Evolutionary conservation across 2,888 invertebrate genomes (phyloP), one percentile per base, ranked within the genome.

Genomic region (Pedicia rivosa): DNA sequence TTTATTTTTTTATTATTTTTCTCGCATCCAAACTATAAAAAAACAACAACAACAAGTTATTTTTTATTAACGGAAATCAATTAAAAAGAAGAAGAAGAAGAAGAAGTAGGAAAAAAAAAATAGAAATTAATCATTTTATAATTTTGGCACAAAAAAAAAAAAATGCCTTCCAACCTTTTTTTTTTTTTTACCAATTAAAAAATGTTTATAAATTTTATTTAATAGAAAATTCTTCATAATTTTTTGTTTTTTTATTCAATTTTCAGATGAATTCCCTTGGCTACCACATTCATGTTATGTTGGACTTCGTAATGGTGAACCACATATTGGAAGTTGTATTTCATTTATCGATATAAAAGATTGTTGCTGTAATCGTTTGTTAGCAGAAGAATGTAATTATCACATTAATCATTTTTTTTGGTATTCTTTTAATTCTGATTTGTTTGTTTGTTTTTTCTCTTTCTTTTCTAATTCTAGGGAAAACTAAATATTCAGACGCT

Each of bases 231-330:
- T 29, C 4, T 29, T 29, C 5, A 2, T 15, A 13, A 10, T 24
- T 24, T 24, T 8, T n/a, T 10, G 8, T 20, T 20, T 20, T 20
- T 8, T 20, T 6, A 6, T 20, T 20, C 20, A 24, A n/a, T n/a
- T n/a, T n/a, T 22, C 50, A 61, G 62, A 62, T 47, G 58, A 59
- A 38, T 43, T 61, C n/a, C 60, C 61, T 22, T 61, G 55, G 43
- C 53, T 62, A 9, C 59, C 60, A 3, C 61, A 61, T 40, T 52
- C 55, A 17, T 61, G 61, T 38, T 62, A 57, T 45, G 54, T 57
- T 33, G 57, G 57, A 17, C 57, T 57, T 38, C 55, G 15, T 8
- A 54, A 39, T 44, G 51, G 14, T 52, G 54, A 40, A 47, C 48
- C 36, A 47, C 57, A 20, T 53, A 52, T 52, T 27, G 60, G 55